phyloP scores from a whole-genome alignment of 2,113 vertebrate genomes.

The Vireo altiloquus region DNA sequence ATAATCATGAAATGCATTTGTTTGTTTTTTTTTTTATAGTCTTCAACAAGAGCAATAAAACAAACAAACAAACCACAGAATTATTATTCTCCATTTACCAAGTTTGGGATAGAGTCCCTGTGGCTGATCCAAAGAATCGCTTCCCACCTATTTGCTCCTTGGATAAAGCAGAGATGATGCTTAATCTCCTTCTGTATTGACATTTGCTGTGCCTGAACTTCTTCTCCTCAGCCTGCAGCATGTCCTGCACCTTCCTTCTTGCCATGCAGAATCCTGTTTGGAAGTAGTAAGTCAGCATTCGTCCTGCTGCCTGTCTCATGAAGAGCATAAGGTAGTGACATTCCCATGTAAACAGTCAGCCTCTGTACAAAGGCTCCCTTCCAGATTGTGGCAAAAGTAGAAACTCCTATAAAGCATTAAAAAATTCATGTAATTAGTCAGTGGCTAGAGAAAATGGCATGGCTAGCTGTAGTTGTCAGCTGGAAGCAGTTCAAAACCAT shows the following conservation, averaged over 20 bases:
- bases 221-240: not conserved
- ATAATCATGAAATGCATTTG: not conserved
- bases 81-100: not conserved
- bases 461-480: not conserved
- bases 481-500: not conserved
- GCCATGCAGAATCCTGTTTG: not conserved
- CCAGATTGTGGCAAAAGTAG: not conserved
- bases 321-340: not conserved
- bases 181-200: not conserved
- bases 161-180: not conserved
- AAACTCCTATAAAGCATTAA: not conserved
- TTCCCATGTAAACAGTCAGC: not conserved
- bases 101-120: not conserved
- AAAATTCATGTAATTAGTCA: not conserved
- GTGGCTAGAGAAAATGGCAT: not conserved
- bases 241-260: not conserved
- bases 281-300: not conserved
- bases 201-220: not conserved
- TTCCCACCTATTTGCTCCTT: not conserved
- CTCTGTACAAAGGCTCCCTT: not conserved
- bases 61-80: not conserved
- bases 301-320: not conserved
- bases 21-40: not conserved
- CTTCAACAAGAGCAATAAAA: not conserved
- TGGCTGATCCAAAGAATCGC: not conserved